Percentiles rank a stretch among this genome's conserved stretches.
phyloP scores from a whole-genome alignment of 2,888 invertebrate species.

The Scrobipalpa atriplicella region DNA sequence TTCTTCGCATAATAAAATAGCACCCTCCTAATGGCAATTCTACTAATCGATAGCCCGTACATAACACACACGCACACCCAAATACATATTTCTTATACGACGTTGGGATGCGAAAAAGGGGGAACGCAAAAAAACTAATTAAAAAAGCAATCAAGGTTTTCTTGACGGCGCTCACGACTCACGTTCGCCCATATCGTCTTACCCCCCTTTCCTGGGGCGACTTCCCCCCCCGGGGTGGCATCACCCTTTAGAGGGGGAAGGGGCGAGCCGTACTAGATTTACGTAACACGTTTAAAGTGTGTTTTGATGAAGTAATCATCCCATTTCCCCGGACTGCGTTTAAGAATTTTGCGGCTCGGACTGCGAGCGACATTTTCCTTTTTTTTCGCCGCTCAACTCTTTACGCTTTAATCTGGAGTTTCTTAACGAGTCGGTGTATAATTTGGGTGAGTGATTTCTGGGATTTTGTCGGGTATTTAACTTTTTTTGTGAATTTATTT shows the following conservation, averaged over 20 bases:
- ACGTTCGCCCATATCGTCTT: constrained; percentile 83
- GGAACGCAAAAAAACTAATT: constrained; percentile 80
- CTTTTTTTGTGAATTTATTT: constrained; percentile 35
- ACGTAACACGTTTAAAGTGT: constrained; percentile 83
- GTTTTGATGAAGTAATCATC: constrained; percentile 84
- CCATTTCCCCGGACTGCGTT: constrained; percentile 80
- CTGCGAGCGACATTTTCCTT: constrained; percentile 59
- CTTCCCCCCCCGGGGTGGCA: constrained; percentile 44
- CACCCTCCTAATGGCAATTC: constrained; percentile 26
- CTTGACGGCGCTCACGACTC: constrained; percentile 83
- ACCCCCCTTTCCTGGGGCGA: constrained; percentile 70
- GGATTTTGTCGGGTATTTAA: constrained; percentile 45
- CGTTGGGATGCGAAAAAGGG: constrained; percentile 78
- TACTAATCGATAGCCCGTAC: constrained; percentile 50
- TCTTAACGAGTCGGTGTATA: constrained; percentile 71
- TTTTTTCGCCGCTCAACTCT: constrained; percentile 62
- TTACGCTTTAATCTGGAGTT: constrained; percentile 75
- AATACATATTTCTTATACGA: constrained; percentile 78
- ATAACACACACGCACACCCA: constrained; percentile 56
- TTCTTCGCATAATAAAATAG: constrained; percentile 21
- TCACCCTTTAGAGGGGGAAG: constrained; percentile 68
- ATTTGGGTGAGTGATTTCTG: constrained; percentile 63
- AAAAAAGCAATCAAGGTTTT: constrained; percentile 84
- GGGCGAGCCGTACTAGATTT: constrained; percentile 79
- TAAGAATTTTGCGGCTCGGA: constrained; percentile 79